Base-by-base conservation (phyloP, 2,113 vertebrate genomes). In the Sorex fumeus region DNA sequence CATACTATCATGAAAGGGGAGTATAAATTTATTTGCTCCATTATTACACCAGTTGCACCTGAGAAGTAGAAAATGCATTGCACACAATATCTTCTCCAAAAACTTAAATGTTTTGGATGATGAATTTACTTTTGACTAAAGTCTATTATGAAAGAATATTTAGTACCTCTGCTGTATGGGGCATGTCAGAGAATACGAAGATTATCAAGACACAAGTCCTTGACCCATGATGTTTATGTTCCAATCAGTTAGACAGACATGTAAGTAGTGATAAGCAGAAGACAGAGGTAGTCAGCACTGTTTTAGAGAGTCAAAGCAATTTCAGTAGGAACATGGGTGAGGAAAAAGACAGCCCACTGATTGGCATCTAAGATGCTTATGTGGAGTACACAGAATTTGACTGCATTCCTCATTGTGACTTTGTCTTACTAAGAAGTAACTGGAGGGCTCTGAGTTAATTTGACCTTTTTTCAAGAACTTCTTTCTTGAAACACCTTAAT, bases 21-120 rank as follows among this genome's bases (percentile, higher is more conserved):
- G 34, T 74, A 8, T 8, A 8, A 19, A 15, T 88, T 88, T 77
- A 82, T 87, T 93, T 57, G 2, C 80, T 71, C 47, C 25, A 28
- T 84, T 89, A 6, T 76, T 72, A 28, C 27, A 43, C 84, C 16
- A 30, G n/a, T 53, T 70, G 47, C 9, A 70, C 53, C 43, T 67
- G 62, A 30, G 66, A 85, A 88, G 69, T 66, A 80, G 40, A 71
- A 71, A 88, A 78, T 84, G 28, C 19, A n/a, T 57, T 18, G 9
- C 30, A 28, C 32, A 30, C 2, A 71, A 18, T 64, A 32, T 34
- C 81, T 90, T 90, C 47, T 69, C 30, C 19, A 15, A 89, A 83
- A 80, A 91, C 57, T 47, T 78, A 75, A 86, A 50, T 75, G n/a
- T 87, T 91, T 95, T 76, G n/a, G 30, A n/a, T 83, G 36, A 50